These are phyloP conservation scores for Enteromius thamalakanensis DNA, from an alignment of 2,797 vertebrate genomes.

Conservation along the genomic window DNA sequence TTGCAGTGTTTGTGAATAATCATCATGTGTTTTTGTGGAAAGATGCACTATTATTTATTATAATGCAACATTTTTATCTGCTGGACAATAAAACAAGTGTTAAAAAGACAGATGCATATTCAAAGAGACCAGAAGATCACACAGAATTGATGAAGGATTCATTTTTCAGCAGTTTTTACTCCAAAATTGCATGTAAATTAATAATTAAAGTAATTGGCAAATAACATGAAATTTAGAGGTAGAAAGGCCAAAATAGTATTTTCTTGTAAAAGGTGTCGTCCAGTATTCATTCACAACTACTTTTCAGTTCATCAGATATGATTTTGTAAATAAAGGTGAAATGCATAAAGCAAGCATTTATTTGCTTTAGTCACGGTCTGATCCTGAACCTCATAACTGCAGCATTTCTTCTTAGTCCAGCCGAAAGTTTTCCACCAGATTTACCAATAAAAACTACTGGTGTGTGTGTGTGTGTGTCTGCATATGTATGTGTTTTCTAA, in stretches of 20 bases:
- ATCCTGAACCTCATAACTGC: not conserved
- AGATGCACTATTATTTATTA: not conserved
- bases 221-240: not conserved
- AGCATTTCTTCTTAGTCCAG: not conserved
- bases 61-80: not conserved
- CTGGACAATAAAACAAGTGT: not conserved
- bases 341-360: not conserved
- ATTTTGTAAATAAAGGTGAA: not conserved
- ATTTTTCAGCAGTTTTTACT: not conserved
- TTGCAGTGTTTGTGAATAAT: not conserved
- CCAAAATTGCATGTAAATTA: not conserved
- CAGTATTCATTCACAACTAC: not conserved
- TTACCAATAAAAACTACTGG: slow-evolving; percentile 16
- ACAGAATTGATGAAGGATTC: not conserved
- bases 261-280: not conserved
- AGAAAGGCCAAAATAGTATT: not conserved
- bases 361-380: not conserved
- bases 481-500: slow-evolving; percentile 36
- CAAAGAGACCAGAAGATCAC: not conserved
- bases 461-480: slow-evolving; percentile 32
- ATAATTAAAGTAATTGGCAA: not conserved
- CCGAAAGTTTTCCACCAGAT: slow-evolving; percentile 7
- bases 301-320: not conserved
- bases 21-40: not conserved
- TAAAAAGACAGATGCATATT: not conserved